A percentile compares a stretch with the other conserved stretches of the same genome.
Conservation (phyloP, 2,797 vertebrate species). For the Coilia nasus region DNA sequence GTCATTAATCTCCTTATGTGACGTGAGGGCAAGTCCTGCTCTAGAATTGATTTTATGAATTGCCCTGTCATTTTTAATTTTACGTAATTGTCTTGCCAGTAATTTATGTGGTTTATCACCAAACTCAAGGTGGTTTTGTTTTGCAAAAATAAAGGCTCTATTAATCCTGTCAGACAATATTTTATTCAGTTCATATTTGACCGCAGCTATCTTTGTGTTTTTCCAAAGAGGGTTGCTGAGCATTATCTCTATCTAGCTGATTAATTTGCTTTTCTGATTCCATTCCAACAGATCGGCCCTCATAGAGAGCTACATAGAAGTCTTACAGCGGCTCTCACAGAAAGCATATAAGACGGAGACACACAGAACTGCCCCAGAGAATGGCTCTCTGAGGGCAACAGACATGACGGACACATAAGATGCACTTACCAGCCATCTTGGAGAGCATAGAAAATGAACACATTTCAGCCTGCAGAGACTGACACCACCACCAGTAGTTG, state of each 20-base stretch:
- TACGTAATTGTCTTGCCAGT: background rate
- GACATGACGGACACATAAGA: too few species aligned
- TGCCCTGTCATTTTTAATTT: background rate
- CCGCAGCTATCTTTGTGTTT: background rate
- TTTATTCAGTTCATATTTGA: background rate
- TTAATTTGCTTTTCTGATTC: slow-evolving; percentile 13
- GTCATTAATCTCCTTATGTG: background rate
- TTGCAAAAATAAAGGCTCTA: background rate
- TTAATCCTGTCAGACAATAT: background rate
- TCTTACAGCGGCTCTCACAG: too few species aligned
- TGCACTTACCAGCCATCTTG: too few species aligned
- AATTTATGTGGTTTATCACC: slow-evolving; percentile 1
- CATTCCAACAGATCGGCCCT: too few species aligned
- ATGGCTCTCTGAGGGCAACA: too few species aligned
- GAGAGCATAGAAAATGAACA: too few species aligned
- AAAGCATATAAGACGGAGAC: too few species aligned
- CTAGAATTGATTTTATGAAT: slow-evolving; percentile 25
- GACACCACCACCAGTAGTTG: too few species aligned
- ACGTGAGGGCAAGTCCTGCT: background rate
- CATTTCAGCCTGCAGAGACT: too few species aligned
- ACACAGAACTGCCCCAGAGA: too few species aligned
- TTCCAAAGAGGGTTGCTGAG: background rate
- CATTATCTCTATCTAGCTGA: background rate
- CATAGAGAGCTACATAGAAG: too few species aligned
- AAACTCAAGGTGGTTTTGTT: background rate